A percentile compares a stretch with the other conserved stretches of the same genome.
phyloP scores from a whole-genome alignment of 1,140 invertebrate genomes.

The Bombyx mori region ASM3026992v2 NC_085110.1:14366001-14366500 shows the following conservation, averaged over 20 bases:
- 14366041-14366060: slow-evolving; percentile 68
- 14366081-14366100: slow-evolving; percentile 35
- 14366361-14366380: slow-evolving; percentile 54
- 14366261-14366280: slow-evolving; percentile 58
- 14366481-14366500: too few relatives aligned
- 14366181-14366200: slow-evolving; percentile 23
- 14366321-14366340: slow-evolving; percentile 60
- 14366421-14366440: too few relatives aligned
- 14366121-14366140: slow-evolving; percentile 30
- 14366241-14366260: slow-evolving; percentile 52
- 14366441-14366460: too few relatives aligned
- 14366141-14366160: slow-evolving; percentile 18
- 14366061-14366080: slow-evolving; percentile 55
- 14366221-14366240: slow-evolving; percentile 18
- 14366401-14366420: too few relatives aligned
- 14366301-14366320: slow-evolving; percentile 53
- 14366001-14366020: slow-evolving; percentile 69
- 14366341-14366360: slow-evolving; percentile 47
- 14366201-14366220: slow-evolving; percentile 10
- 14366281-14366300: slow-evolving; percentile 51
- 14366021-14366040: slow-evolving; percentile 69
- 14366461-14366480: too few relatives aligned
- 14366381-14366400: too few relatives aligned
- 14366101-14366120: slow-evolving; percentile 26
- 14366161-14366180: background rate